phyloP scores from a whole-genome alignment of 2,113 vertebrate genomes.

The Girardinichthys multiradiatus region DNA sequence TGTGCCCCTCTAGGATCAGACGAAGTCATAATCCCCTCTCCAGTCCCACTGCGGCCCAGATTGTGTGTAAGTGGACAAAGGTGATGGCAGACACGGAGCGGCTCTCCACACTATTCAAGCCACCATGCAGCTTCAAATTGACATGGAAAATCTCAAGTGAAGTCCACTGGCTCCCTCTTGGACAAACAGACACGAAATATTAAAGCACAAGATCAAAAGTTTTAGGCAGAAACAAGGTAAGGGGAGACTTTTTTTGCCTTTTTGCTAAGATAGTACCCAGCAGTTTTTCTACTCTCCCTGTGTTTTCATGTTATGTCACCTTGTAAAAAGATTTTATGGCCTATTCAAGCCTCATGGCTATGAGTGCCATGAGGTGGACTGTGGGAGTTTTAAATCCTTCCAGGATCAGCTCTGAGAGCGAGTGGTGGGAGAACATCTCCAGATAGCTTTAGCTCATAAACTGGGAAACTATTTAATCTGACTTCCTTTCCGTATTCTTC shows the following conservation, averaged over 20 bases:
- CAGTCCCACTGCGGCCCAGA: slow-evolving; percentile 70
- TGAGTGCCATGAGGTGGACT: slow-evolving; percentile 51
- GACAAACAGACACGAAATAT: slow-evolving; percentile 1
- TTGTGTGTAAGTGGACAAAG: slow-evolving; percentile 75
- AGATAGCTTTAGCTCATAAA: slow-evolving; percentile 49
- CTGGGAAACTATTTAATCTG: slow-evolving; percentile 47
- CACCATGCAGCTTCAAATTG: slow-evolving; percentile 30
- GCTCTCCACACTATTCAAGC: slow-evolving; percentile 53
- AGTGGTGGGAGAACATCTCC: slow-evolving; percentile 66
- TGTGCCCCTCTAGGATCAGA: slow-evolving; percentile 76
- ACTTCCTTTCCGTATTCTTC: background rate
- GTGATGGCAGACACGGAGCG: slow-evolving; percentile 76
- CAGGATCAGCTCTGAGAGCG: slow-evolving; percentile 58
- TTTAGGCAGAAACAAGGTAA: slow-evolving; percentile 18
- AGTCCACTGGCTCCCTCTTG: slow-evolving; percentile 1
- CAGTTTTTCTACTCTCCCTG: slow-evolving; percentile 54
- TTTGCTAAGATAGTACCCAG: slow-evolving; percentile 26
- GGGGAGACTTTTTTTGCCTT: slow-evolving; percentile 30
- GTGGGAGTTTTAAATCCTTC: slow-evolving; percentile 61
- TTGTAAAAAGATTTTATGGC: slow-evolving; percentile 80
- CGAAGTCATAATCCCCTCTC: slow-evolving; percentile 77
- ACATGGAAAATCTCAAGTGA: slow-evolving; percentile 16
- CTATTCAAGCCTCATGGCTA: slow-evolving; percentile 63
- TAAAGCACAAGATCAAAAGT: slow-evolving; percentile 4
- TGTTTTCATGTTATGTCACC: slow-evolving; percentile 77